Conservation (phyloP, 2,797 vertebrate genomes). For the Alosa sapidissima region DNA sequence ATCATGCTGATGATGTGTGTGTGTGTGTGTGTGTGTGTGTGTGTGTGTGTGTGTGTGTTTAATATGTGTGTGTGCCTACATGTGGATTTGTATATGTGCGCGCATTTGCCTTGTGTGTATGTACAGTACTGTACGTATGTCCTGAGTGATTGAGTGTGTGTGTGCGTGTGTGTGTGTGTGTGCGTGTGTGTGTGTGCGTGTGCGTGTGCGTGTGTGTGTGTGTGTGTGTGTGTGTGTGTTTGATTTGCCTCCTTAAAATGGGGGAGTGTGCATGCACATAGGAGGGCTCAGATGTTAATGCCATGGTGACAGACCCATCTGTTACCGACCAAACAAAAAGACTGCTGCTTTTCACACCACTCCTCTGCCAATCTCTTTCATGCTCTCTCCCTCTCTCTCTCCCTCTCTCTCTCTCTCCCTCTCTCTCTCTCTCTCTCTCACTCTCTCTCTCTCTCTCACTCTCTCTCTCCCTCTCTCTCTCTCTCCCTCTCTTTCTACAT, state of each 20-base stretch:
- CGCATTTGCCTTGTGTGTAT: not conserved
- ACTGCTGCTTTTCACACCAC: not conserved
- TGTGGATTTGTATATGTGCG: not conserved
- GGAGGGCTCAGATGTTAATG: not conserved
- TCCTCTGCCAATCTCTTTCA: not conserved
- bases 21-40: not conserved
- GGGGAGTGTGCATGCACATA: not conserved
- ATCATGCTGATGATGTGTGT: not conserved
- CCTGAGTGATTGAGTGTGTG: not conserved
- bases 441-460: not conserved
- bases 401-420: not conserved
- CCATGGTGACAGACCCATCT: constrained; percentile 24
- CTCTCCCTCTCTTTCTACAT: not conserved
- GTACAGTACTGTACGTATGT: not conserved
- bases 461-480: not conserved
- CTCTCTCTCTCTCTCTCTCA: not conserved
- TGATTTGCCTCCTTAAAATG: not conserved
- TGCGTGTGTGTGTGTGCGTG: not conserved
- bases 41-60: not conserved
- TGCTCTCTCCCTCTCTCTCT: not conserved
- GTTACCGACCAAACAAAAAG: not conserved
- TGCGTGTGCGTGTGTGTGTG: constrained; percentile 1
- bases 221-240: not conserved
- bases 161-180: not conserved
- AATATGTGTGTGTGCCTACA: not conserved